These are phyloP conservation scores for Poecilia gillii DNA, from an alignment of 2,797 vertebrate genomes.

Conservation along the genomic window DNA sequence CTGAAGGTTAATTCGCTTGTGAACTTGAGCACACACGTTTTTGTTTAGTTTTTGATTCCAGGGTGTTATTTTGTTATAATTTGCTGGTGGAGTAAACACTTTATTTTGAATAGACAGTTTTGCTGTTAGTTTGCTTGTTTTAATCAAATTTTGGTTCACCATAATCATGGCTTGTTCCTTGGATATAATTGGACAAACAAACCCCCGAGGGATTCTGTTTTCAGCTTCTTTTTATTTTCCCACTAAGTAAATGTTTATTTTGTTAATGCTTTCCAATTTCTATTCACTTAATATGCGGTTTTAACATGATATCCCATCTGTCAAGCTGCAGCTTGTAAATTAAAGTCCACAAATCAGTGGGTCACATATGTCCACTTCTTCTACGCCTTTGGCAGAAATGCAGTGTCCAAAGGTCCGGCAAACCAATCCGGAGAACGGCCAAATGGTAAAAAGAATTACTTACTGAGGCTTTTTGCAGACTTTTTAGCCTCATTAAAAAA, in stretches of 20 bases:
- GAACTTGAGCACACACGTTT: background rate
- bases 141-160: slow-evolving; percentile 9
- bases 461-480: background rate
- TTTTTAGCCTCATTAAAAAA: slow-evolving; percentile 2
- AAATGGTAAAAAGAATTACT: slow-evolving; percentile 6
- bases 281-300: slow-evolving; percentile 14
- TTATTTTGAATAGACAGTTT: slow-evolving; percentile 9
- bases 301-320: slow-evolving; percentile 10
- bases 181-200: slow-evolving; percentile 21
- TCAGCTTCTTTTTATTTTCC: background rate
- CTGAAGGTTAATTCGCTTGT: background rate
- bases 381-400: background rate
- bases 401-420: background rate
- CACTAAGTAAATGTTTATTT: slow-evolving; percentile 24
- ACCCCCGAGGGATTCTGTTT: slow-evolving; percentile 9
- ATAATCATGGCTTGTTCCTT: slow-evolving; percentile 21
- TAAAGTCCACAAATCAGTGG: slow-evolving; percentile 10
- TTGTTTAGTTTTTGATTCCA: slow-evolving; percentile 1
- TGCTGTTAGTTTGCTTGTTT: slow-evolving; percentile 17
- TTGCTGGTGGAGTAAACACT: slow-evolving; percentile 9
- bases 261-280: slow-evolving; percentile 16
- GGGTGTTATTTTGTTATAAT: slow-evolving; percentile 8
- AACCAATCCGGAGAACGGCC: background rate
- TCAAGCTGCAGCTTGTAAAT: slow-evolving; percentile 6
- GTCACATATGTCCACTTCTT: slow-evolving; percentile 18